These are phyloP conservation scores for Diachasma alloeum DNA, from an alignment of 1,140 invertebrate genomes.

Conservation along the genomic window DNA sequence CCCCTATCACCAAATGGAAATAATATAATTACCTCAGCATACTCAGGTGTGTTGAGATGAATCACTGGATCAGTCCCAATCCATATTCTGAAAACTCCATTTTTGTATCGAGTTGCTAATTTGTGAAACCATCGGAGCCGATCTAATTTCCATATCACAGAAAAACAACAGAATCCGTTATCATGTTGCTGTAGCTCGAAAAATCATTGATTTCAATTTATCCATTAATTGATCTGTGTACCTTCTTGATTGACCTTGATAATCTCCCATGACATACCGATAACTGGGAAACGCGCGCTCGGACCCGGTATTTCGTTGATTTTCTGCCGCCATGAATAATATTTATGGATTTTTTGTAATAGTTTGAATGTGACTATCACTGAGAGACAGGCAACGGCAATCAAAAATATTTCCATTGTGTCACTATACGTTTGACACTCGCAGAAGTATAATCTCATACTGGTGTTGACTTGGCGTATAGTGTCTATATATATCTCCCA, in stretches of 20 bases:
- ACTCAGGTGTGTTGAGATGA: background rate
- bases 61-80: background rate
- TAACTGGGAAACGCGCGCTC: background rate
- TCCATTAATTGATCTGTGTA: background rate
- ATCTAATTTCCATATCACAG: background rate
- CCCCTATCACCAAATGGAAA: no score
- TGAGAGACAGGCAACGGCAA: background rate
- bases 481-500: no score
- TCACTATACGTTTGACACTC: background rate
- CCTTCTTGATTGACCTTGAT: background rate
- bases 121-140: background rate
- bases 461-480: background rate
- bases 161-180: background rate
- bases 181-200: background rate
- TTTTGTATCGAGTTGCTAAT: background rate
- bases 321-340: background rate
- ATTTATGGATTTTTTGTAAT: background rate
- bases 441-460: background rate
- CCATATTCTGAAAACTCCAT: background rate
- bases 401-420: background rate
- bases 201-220: no score
- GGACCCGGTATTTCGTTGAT: background rate
- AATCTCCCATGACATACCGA: background rate
- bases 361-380: background rate
- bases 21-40: background rate